phyloP scores from a whole-genome alignment of 2,113 vertebrate genomes.

The Callopanchax toddi region DNA sequence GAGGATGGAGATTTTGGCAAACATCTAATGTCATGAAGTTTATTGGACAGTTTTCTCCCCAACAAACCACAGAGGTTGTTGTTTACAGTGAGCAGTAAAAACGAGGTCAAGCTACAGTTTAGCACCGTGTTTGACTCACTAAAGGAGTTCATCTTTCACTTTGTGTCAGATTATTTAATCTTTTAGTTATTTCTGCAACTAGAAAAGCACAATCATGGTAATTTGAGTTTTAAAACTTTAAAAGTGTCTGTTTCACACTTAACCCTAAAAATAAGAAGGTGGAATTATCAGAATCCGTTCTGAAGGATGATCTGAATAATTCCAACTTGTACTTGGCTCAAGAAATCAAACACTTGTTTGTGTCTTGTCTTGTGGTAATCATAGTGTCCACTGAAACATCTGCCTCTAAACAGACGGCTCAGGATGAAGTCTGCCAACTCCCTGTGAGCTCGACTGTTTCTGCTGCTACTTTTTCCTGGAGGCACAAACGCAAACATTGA shows the following conservation, averaged over 20 bases:
- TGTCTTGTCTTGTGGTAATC: background rate
- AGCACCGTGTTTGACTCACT: background rate
- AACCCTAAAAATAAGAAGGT: background rate
- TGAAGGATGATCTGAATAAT: too few relatives aligned
- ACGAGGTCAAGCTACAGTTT: background rate
- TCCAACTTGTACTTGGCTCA: background rate
- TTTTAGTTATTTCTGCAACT: too few relatives aligned
- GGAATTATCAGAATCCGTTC: too few relatives aligned
- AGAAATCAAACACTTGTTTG: background rate
- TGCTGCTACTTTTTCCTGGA: slow-evolving; percentile 58
- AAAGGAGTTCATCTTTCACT: background rate
- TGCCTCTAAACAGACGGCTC: slow-evolving; percentile 28
- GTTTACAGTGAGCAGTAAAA: slow-evolving; percentile 44
- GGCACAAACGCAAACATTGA: slow-evolving; percentile 40
- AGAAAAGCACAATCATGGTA: too few relatives aligned
- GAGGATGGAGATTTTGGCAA: slow-evolving; percentile 35
- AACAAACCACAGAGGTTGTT: slow-evolving; percentile 30
- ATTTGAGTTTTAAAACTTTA: too few relatives aligned
- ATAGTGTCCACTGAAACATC: slow-evolving; percentile 34
- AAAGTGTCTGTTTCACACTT: background rate
- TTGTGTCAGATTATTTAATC: background rate
- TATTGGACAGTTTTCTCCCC: slow-evolving; percentile 51
- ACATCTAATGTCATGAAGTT: slow-evolving; percentile 31
- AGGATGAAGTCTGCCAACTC: slow-evolving; percentile 39
- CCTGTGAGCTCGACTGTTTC: slow-evolving; percentile 22